Evolutionary conservation across 2,888 invertebrate species (phyloP), one percentile per base, ranked within the genome.

Genomic region (Lamproptera curius): DNA sequence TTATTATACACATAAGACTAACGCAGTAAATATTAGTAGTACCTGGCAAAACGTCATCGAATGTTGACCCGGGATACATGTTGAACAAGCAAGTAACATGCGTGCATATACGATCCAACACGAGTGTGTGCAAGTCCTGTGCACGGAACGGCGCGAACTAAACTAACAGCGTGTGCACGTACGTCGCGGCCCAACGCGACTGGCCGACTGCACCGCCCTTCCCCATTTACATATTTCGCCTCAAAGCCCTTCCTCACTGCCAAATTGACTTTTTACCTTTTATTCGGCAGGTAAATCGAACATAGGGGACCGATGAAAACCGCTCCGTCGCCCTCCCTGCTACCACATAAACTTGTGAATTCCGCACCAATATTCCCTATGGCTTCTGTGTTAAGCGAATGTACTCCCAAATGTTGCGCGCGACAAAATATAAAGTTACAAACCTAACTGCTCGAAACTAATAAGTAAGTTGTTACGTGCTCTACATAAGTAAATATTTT

Each of bases 221-320:
- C 79, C 76, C 79, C 71, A 84, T 83, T 84, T 83, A 84, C 85
- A 83, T 83, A 84, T 69, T 72, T 76, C 74, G 73, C 74, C 73
- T 70, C 69, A 69, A 70, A 84, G 84, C 84, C 85, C 86, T 87
- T 82, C 83, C 75, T 85, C 61, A 74, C 76, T 78, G 77, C 73
- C 61, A 82, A 86, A 86, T 83, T 87, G 84, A 86, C 86, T 83
- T 86, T 85, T 79, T 86, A 85, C 85, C 79, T 85, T 83, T 85
- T 82, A 85, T 84, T 82, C 83, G 73, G 71, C 84, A 85, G 83
- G 85, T 84, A 84, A 74, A 82, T 80, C 76, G 71, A 84, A 84
- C 62, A 71, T 74, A 68, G 86, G 86, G 86, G 80, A 79, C 71
- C 68, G 68, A 71, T 71, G 69, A 79, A 84, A 79, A 75, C 75